Base-by-base conservation (phyloP, 2,113 vertebrate species). In the Prunella himalayana region DNA sequence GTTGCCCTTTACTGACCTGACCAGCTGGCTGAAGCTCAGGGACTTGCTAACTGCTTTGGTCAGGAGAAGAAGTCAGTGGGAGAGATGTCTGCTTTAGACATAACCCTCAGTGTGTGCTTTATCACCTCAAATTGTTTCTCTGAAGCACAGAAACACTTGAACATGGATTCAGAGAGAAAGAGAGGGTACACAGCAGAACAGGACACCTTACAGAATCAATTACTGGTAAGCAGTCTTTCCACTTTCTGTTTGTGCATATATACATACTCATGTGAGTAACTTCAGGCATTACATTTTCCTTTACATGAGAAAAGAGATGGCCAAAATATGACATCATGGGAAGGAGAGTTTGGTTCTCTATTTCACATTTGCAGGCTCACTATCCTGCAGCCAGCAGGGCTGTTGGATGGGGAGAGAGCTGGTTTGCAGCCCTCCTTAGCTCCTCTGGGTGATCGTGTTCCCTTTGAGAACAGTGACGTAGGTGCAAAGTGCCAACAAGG, bases 1-100 rank as follows among this genome's bases (percentile, higher is more conserved):
- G 25, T 23, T 88, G 50, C 42, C 61, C 56, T 68, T 92, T 60
- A 71, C 49, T 75, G 51, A 84, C 39, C 47, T 24, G 23, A 92
- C 73, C 27, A 78, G 39, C 19, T 86, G 72, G 42, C 47, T 86
- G 60, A 84, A 89, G 39, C 30, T 75, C 81, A 95, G 86, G 69
- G 42, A 30, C 51, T 78, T 73, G 19, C 51, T 79, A 60, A 91
- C 69, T 75, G 39, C 33, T 79, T 71, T 92, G 65, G n/a, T 82
- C 44, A 56, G 19, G 24, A 91, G 45, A 66, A 63, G 33, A 64
- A 84, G 89, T 41, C 51, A 82, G 64, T 41, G 41, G 27, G 77
- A 78, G 69, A 86, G 24, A 44, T 66, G 23, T 54, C 47, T 25
- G 28, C 69, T 89, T 86, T 21, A 64, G 78, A 71, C 19, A 57